These are phyloP conservation scores for Caenorhabditis sulstoni DNA, from an alignment of 2,888 invertebrate genomes.

Conservation along the genomic window DNA sequence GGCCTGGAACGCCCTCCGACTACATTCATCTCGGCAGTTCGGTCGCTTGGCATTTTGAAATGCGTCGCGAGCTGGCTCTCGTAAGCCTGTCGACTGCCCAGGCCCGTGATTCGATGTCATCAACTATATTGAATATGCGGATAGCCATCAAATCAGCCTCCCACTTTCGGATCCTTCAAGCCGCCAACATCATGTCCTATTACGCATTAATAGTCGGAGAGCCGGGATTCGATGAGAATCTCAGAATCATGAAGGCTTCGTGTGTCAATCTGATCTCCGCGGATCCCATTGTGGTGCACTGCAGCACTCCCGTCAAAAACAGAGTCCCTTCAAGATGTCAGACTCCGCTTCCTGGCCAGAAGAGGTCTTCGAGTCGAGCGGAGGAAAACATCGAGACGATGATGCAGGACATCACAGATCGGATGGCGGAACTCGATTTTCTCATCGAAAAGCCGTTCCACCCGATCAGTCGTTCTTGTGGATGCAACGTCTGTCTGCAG, in stretches of 20 bases:
- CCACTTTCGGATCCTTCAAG: conserved; percentile 42
- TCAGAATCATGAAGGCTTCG: conserved; percentile 28
- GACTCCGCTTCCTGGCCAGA: conserved; percentile 23
- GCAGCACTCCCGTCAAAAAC: conserved; percentile 43
- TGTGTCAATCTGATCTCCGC: conserved; percentile 32
- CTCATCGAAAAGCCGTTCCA: conserved; percentile 34
- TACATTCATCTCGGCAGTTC: conserved; percentile 42
- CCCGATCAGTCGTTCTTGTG: conserved; percentile 20
- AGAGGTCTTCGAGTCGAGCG: not conserved
- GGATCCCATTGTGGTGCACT: conserved; percentile 35
- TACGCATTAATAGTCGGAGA: conserved; percentile 37
- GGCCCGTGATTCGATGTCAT: conserved; percentile 39
- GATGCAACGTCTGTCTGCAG: conserved; percentile 27
- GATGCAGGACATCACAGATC: conserved; percentile 2
- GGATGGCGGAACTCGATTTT: conserved; percentile 19
- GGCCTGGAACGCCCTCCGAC: conserved; percentile 19
- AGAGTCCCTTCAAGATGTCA: conserved; percentile 29
- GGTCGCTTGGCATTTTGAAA: conserved; percentile 49
- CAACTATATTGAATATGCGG: conserved; percentile 45
- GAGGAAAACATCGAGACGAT: conserved; percentile 16
- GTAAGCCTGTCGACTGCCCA: conserved; percentile 38
- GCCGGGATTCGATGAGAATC: conserved; percentile 13
- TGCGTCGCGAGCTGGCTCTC: conserved; percentile 46
- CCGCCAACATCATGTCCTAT: conserved; percentile 31
- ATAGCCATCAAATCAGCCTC: conserved; percentile 32